phyloP scores from a whole-genome alignment of 2,113 vertebrate species.

The Oenanthe oenanthe region DNA sequence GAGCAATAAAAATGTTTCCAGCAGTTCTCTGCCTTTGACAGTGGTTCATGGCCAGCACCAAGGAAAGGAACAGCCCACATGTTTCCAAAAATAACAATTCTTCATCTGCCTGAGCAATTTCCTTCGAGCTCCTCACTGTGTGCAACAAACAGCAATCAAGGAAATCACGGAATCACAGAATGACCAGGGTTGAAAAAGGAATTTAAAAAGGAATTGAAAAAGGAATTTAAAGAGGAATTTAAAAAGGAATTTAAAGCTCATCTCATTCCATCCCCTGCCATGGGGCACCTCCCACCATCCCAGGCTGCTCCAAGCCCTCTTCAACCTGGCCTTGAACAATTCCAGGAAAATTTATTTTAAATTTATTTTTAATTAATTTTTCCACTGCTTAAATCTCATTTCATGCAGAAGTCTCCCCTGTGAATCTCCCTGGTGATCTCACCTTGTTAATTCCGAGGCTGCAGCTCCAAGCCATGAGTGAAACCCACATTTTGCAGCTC shows the following conservation, averaged over 20 bases:
- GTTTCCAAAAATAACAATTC: neutral
- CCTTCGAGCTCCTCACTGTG: neutral
- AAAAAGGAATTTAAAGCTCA: neutral
- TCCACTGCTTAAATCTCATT: neutral
- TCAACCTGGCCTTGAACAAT: neutral
- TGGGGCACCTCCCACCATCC: fast-evolving
- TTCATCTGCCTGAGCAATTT: neutral
- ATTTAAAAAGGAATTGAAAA: neutral
- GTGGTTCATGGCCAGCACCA: neutral
- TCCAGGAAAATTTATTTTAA: neutral
- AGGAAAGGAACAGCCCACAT: neutral
- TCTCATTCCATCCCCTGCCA: neutral
- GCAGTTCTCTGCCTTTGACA: neutral
- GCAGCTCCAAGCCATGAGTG: neutral
- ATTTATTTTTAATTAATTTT: neutral
- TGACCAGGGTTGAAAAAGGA: neutral
- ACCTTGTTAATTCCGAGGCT: neutral
- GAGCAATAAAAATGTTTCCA: neutral
- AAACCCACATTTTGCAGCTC: neutral
- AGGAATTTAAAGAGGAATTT: neutral
- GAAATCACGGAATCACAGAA: neutral
- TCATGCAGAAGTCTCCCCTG: neutral
- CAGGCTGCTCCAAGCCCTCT: neutral
- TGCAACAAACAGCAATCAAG: neutral
- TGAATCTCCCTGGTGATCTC: neutral